A percentile compares a stretch with the other conserved stretches of the same genome.
Evolutionary conservation across 1,140 invertebrate species (phyloP).

Genomic region (Zophobas atratus): DNA sequence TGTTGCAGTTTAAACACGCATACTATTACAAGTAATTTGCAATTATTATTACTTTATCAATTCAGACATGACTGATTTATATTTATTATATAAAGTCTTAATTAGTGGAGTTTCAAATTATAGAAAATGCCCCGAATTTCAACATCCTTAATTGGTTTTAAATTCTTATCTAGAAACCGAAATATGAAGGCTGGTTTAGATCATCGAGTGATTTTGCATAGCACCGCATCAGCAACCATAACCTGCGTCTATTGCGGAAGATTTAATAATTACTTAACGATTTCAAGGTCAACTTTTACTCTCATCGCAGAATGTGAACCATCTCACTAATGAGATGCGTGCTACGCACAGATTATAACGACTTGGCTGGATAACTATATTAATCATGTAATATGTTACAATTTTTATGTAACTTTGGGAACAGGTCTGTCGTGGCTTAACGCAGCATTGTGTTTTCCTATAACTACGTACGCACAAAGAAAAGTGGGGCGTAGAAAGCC

Average conservation of each 20-base stretch:
- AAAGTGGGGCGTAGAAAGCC: constrained; percentile 52
- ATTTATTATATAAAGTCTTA: constrained; percentile 16
- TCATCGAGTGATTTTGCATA: constrained; percentile 2
- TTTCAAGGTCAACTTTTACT: constrained; percentile 49
- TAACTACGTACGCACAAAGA: constrained; percentile 10
- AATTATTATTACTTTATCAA: constrained; percentile 12
- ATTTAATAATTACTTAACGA: constrained; percentile 17
- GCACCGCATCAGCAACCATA: constrained; percentile 4
- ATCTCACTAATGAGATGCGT: constrained; percentile 24
- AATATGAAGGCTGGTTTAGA: constrained; percentile 11
- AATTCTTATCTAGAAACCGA: constrained; percentile 27
- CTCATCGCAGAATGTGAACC: constrained; percentile 22
- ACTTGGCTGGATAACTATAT: constrained; percentile 31
- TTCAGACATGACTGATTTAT: constrained; percentile 3
- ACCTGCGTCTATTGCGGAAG: constrained; percentile 21
- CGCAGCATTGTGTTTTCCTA: constrained; percentile 34
- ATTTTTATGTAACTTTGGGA: constrained; percentile 47
- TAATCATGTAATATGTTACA: constrained; percentile 43
- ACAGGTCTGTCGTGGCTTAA: constrained; percentile 6
- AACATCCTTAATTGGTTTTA: constrained; percentile 1
- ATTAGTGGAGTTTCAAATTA: constrained; percentile 10
- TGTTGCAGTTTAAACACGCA: too few species aligned
- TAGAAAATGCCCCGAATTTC: constrained; percentile 37
- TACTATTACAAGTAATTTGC: constrained; percentile 4
- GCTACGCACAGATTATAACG: constrained; percentile 20